These are phyloP conservation scores for Bombus affinis DNA, from an alignment of 1,140 invertebrate species.

Conservation along the genomic window DNA sequence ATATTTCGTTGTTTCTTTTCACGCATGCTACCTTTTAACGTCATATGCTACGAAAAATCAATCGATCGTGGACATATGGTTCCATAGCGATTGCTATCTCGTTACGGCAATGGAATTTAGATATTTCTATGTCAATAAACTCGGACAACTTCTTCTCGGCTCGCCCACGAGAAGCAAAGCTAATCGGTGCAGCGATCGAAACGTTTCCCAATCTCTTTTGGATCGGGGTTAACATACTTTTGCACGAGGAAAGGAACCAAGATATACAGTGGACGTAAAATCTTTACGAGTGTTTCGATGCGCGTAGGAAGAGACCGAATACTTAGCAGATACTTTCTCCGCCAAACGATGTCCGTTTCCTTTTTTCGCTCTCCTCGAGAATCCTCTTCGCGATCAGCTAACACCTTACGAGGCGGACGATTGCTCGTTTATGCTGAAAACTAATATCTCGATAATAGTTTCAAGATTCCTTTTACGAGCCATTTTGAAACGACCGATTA, in stretches of 20 bases:
- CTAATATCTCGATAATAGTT: background rate
- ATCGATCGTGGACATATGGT: background rate
- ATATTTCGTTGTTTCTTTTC: background rate
- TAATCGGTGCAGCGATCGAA: background rate
- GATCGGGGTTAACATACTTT: background rate
- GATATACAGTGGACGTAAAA: background rate
- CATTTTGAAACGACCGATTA: background rate
- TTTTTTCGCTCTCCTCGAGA: slow-evolving; percentile 53
- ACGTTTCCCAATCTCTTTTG: background rate
- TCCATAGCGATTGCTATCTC: background rate
- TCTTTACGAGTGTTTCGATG: background rate
- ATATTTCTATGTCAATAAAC: too few species aligned
- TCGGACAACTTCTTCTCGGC: too few species aligned
- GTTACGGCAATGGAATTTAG: background rate
- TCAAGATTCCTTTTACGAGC: background rate
- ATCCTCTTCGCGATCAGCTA: slow-evolving; percentile 21
- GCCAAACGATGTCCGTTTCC: slow-evolving; percentile 50
- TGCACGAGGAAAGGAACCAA: background rate
- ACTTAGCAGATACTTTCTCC: slow-evolving; percentile 65
- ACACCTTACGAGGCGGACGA: background rate
- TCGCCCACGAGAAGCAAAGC: background rate
- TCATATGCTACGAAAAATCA: background rate
- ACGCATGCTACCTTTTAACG: background rate
- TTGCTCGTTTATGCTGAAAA: background rate
- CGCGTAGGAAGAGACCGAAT: slow-evolving; percentile 48